Percentiles rank a stretch among this genome's conserved stretches.
These are phyloP conservation scores for Meghimatium bilineatum DNA, from an alignment of 2,888 invertebrate species.

Conservation along the genomic window DNA sequence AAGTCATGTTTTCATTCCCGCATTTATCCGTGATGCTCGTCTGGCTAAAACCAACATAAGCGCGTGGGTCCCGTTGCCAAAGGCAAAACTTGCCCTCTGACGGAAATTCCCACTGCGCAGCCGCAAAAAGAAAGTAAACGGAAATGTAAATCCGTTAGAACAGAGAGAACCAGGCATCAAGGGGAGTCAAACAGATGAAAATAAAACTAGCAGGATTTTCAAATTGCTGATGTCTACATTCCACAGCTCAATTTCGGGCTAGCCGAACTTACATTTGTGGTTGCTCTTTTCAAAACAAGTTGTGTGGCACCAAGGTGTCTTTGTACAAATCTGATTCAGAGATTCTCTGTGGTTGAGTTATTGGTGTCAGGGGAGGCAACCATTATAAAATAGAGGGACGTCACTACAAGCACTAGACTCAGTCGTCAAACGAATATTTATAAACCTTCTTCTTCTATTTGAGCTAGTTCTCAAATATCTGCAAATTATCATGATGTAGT, in stretches of 20 bases:
- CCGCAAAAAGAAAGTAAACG: constrained; percentile 39
- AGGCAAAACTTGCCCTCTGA: constrained; percentile 29
- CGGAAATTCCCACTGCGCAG: constrained; percentile 38
- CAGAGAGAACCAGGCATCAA: neutral
- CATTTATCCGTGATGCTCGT: constrained; percentile 30
- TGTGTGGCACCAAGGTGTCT: neutral
- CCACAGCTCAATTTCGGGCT: neutral
- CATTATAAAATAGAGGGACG: too few relatives aligned
- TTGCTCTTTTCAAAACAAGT: constrained; percentile 32
- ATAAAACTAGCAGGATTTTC: constrained; percentile 23
- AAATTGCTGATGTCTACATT: constrained; percentile 22
- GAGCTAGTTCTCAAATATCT: too few relatives aligned
- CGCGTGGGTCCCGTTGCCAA: constrained; percentile 35
- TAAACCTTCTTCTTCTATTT: too few relatives aligned
- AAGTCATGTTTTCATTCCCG: constrained; percentile 35
- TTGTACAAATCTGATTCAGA: neutral
- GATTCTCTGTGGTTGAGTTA: neutral
- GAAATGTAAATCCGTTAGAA: constrained; percentile 3
- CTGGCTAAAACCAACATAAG: constrained; percentile 33
- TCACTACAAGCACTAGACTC: too few relatives aligned
- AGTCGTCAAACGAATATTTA: too few relatives aligned
- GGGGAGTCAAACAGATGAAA: constrained; percentile 30
- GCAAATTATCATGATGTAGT: too few relatives aligned
- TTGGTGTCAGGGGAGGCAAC: neutral
- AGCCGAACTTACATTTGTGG: constrained; percentile 24